phyloP scores from a whole-genome alignment of 1,140 invertebrate genomes.

The Trissolcus basalis region DNA sequence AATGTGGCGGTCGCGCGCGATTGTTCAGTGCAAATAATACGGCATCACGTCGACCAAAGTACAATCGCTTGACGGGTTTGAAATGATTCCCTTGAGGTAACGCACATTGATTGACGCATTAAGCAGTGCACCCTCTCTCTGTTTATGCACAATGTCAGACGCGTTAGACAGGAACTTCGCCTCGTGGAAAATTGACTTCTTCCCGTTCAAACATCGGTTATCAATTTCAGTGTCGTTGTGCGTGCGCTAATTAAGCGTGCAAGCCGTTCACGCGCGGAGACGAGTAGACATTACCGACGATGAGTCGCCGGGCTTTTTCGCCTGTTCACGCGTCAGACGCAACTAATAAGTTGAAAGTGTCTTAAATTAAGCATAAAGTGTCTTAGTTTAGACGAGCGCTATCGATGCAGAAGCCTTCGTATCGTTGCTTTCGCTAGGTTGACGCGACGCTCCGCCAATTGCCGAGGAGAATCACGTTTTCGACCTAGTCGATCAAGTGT shows the following conservation, averaged over 20 bases:
- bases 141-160: slow-evolving; percentile 43
- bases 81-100: slow-evolving; percentile 46
- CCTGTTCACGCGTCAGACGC: slow-evolving; percentile 30
- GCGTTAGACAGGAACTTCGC: slow-evolving; percentile 29
- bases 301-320: slow-evolving; percentile 36
- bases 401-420: slow-evolving; percentile 13
- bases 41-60: no score
- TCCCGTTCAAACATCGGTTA: slow-evolving; percentile 17
- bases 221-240: slow-evolving; percentile 20
- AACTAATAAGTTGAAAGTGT: slow-evolving; percentile 51
- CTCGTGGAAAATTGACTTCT: slow-evolving; percentile 46
- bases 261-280: slow-evolving; percentile 23
- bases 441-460: not conserved
- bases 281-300: slow-evolving; percentile 13
- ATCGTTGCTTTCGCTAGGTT: slow-evolving; percentile 7
- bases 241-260: slow-evolving; percentile 37
- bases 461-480: no score
- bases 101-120: slow-evolving; percentile 43
- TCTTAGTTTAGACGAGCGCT: slow-evolving; percentile 22
- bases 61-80: slow-evolving; percentile 7
- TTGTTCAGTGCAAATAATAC: no score
- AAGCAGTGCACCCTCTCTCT: slow-evolving; percentile 34
- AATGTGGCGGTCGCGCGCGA: no score
- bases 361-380: slow-evolving; percentile 51
- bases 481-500: no score